Evolutionary conservation across 2,113 vertebrate species (phyloP).

Genomic region (Planiliza haematocheilus): DNA sequence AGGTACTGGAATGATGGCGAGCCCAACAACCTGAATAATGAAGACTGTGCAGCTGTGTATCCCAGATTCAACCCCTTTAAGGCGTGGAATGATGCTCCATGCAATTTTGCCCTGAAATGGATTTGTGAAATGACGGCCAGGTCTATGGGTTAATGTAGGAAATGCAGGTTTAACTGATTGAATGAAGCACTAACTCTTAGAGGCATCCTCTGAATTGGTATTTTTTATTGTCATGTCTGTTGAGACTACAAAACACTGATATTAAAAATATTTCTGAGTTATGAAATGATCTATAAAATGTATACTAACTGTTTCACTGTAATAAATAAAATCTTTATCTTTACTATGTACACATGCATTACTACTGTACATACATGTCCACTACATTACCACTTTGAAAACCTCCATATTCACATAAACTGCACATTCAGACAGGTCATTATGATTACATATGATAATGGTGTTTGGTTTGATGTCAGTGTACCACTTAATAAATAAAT

Average conservation of each 20-base stretch:
- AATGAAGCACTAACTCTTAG: conserved; percentile 9
- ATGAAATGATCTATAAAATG: conserved; percentile 46
- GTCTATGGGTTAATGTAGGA: neutral
- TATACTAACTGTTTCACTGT: conserved; percentile 8
- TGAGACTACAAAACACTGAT: conserved; percentile 40
- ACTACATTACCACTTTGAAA: conserved; percentile 17
- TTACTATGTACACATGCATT: conserved; percentile 47
- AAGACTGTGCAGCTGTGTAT: conserved; percentile 78
- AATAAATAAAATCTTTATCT: conserved; percentile 42
- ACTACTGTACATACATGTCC: conserved; percentile 42
- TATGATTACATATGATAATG: conserved; percentile 2
- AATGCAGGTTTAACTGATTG: conserved; percentile 8
- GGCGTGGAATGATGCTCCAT: conserved; percentile 80
- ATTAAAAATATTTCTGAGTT: conserved; percentile 41
- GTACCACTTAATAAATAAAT: conserved; percentile 20
- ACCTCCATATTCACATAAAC: neutral
- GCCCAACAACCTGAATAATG: conserved; percentile 67
- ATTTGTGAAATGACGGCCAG: conserved; percentile 75
- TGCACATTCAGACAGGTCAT: neutral
- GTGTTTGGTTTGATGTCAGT: neutral
- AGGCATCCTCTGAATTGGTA: neutral
- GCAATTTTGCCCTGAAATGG: conserved; percentile 71
- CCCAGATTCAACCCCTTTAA: conserved; percentile 64
- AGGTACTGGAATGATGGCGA: conserved; percentile 80
- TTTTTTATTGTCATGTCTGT: conserved; percentile 48